Conservation (phyloP, 2,113 vertebrate genomes). For the Rhinoderma darwinii region DNA sequence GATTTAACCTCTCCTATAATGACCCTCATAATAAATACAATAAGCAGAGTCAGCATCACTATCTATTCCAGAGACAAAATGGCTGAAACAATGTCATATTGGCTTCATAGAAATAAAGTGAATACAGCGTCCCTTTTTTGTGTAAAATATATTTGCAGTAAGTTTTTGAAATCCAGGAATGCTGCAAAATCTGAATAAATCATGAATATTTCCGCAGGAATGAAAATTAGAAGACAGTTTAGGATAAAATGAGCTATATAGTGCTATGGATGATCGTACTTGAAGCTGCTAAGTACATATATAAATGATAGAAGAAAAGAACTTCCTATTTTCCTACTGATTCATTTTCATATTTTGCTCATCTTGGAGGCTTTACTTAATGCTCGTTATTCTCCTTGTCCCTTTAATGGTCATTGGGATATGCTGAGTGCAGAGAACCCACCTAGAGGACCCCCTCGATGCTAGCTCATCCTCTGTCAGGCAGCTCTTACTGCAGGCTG, state of each 20-base stretch:
- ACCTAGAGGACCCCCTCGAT: conserved; percentile 82
- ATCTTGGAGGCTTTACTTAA: background rate
- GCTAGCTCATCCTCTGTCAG: conserved; percentile 70
- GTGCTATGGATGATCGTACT: background rate
- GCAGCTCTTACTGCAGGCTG: conserved; percentile 73
- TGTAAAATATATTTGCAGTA: background rate
- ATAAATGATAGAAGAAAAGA: background rate
- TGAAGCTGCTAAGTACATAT: background rate
- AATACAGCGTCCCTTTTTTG: background rate
- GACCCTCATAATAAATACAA: too few species aligned
- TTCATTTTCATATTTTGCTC: background rate
- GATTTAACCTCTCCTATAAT: too few species aligned
- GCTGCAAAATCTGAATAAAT: background rate
- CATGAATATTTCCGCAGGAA: background rate
- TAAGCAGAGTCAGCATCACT: background rate
- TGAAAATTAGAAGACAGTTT: background rate
- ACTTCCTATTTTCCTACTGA: conserved; percentile 18
- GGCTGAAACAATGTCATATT: too few species aligned
- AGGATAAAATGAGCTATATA: background rate
- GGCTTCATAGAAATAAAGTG: background rate
- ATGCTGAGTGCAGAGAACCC: conserved; percentile 73
- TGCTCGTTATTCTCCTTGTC: background rate
- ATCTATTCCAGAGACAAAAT: background rate
- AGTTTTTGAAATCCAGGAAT: background rate
- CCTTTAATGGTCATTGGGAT: conserved; percentile 25